Conservation (phyloP, 2,797 vertebrate genomes). For the Fringilla coelebs region DNA sequence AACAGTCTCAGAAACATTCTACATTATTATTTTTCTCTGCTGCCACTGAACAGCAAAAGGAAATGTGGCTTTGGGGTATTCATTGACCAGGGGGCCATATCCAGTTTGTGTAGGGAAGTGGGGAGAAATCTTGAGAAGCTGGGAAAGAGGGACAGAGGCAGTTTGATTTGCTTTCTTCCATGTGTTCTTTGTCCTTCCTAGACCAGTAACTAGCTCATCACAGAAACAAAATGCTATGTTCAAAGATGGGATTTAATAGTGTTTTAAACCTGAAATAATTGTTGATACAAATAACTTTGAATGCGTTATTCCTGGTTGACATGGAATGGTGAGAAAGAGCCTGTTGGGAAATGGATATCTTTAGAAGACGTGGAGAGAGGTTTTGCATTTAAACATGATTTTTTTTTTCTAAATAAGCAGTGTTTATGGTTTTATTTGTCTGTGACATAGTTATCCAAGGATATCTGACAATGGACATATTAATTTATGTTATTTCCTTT, state of each 20-base stretch:
- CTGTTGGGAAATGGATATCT: neutral
- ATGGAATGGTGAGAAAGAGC: neutral
- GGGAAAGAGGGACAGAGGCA: neutral
- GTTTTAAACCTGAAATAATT: neutral
- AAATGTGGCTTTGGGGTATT: neutral
- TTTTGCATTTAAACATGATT: neutral
- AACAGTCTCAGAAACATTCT: neutral
- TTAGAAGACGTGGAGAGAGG: neutral
- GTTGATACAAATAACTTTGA: neutral
- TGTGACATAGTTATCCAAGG: neutral
- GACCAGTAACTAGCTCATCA: neutral
- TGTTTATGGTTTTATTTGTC: conserved; percentile 9
- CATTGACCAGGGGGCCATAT: neutral
- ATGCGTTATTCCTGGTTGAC: neutral
- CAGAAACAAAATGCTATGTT: neutral
- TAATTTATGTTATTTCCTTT: neutral
- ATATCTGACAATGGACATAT: neutral
- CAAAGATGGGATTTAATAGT: neutral
- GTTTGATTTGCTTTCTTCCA: neutral
- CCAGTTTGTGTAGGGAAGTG: neutral
- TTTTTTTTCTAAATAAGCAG: neutral
- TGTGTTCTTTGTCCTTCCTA: neutral
- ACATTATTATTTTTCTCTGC: neutral
- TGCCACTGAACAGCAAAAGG: neutral
- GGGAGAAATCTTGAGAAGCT: neutral